Base-by-base conservation (phyloP, 2,113 vertebrate genomes). In the Seriola aureovittata region DNA sequence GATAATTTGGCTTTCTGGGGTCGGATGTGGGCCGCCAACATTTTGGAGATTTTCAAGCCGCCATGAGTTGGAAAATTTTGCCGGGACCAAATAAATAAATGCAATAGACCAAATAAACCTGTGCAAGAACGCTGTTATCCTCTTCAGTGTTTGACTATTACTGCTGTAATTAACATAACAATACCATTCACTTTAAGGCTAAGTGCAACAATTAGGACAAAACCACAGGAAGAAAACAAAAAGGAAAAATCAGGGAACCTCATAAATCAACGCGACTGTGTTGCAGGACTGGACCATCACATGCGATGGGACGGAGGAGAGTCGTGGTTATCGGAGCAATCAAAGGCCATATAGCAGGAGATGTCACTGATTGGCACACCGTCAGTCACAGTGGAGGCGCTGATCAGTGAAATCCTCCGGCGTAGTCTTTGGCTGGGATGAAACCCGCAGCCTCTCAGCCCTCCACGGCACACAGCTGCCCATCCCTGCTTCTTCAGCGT, bases 331-430 rank as follows among this genome's bases (percentile, higher is more conserved):
- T 73, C 60, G 64, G 38, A 46, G 40, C 71, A 54, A 77, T 71
- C 54, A 44, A 34, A 70, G 9, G 13, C 59, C n/a, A 13, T 62
- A 21, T 57, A 40, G 38, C 48, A 19, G 52, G 58, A 57, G 57
- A 68, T 82, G 62, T 17, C 71, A 32, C 72, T 80, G 75, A 78
- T 91, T 69, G 80, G 32, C 57, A 36, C 16, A 8, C 34, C 63
- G 71, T 76, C 71, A 66, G 54, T 21, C 59, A 25, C 32, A 71
- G 64, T 44, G 58, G 21, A 58, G 63, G 63, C 71, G 68, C 58
- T 32, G 54, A 86, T 72, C 71, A 38, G 59, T 55, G 66, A 71
- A 80, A 77, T 75, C 64, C 73, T 74, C 34, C 60, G 57, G 34
- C 1, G 0, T 9, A 13, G 38, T 57, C 66, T 76, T 59, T 32